Base-by-base conservation (phyloP, 2,888 invertebrate genomes). In the Melanargia galathea region DNA sequence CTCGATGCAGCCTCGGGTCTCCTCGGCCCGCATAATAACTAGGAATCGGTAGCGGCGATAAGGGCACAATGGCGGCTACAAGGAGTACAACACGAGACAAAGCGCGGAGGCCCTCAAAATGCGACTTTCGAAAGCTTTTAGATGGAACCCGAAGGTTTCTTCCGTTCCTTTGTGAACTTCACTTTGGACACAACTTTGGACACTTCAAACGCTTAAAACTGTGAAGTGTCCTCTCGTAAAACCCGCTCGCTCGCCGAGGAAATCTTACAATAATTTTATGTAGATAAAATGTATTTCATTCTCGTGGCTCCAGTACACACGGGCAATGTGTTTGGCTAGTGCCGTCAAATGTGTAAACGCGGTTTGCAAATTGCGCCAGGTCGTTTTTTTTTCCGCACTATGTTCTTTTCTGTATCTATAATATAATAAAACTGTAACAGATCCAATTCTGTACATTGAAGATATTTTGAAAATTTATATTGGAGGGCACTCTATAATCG, bases 31-130 rank as follows among this genome's bases (percentile, higher is more conserved):
- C 78, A 81, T 80, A 77, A 81, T 80, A 80, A 82, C 80, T 81
- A 80, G 52, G 60, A 83, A 82, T 82, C 76, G 77, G 76, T 75
- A 4, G 33, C 22, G 59, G 64, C 68, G 84, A 84, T 84, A 86
- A 83, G 75, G 72, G 74, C 70, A 82, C 83, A 84, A 82, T 78
- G 69, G 76, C 73, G 75, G 81, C 81, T 76, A 79, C 77, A 79
- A 80, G 79, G 78, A 77, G 81, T 75, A 75, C 72, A 77, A 73
- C 72, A 67, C 70, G 68, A 81, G 78, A 81, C 82, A 83, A 81
- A 83, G 79, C 77, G 72, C 73, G 62, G 69, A 74, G 52, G 45
- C 74, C 72, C 69, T 73, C 66, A 67, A 74, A 64, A 74, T 68
- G 66, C 67, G 73, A 74, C 74, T 77, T 76, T 74, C 68, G 74